Conservation (phyloP, 2,113 vertebrate genomes). For the Peromyscus californicus region DNA sequence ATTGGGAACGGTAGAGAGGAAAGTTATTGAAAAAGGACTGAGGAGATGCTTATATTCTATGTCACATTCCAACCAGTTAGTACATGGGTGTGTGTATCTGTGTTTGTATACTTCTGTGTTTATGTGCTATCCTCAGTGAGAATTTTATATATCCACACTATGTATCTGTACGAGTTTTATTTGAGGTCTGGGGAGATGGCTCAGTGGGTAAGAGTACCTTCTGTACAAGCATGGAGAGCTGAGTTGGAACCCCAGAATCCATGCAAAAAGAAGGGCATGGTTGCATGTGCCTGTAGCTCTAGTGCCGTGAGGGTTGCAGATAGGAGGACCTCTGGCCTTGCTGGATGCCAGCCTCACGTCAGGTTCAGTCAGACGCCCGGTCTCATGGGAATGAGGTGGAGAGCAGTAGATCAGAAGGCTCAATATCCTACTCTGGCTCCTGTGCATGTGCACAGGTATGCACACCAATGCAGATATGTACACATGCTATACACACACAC, state of each 20-base stretch:
- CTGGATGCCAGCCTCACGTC: not conserved
- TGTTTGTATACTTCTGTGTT: not conserved
- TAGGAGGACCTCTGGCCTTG: not conserved
- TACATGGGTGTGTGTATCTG: not conserved
- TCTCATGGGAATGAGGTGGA: too few species aligned
- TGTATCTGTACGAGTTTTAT: not conserved
- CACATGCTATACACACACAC: not conserved
- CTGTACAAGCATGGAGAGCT: not conserved
- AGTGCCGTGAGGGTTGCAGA: not conserved
- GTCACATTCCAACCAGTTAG: not conserved
- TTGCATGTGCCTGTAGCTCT: too few species aligned
- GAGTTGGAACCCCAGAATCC: not conserved
- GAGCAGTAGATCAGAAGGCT: not conserved
- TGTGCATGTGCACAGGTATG: not conserved
- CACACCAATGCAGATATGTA: not conserved
- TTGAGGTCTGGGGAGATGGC: not conserved
- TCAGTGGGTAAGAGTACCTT: not conserved
- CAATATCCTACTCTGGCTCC: not conserved
- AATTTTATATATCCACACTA: not conserved
- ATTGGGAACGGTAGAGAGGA: not conserved
- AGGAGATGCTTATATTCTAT: not conserved
- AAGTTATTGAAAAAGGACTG: not conserved
- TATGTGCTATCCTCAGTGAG: not conserved
- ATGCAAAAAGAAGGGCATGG: not conserved
- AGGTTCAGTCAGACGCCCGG: not conserved